Percentiles rank a stretch among this genome's conserved stretches.
Evolutionary conservation across 2,797 vertebrate genomes (phyloP).

Genomic region (Epinephelus coioides): DNA sequence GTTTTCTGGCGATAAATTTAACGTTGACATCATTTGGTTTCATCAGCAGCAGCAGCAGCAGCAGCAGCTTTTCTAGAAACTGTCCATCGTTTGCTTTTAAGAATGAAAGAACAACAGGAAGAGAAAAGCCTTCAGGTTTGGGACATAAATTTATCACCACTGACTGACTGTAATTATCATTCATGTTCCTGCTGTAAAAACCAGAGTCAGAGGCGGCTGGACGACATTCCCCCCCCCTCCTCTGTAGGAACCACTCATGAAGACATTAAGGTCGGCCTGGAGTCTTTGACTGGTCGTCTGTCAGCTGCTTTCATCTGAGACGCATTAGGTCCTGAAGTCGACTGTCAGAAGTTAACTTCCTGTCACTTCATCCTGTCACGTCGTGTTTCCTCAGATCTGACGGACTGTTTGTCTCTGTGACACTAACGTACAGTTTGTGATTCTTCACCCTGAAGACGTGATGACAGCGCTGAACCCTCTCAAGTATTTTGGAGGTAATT

Average conservation of each 20-base stretch:
- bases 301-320: slow-evolving; percentile 17
- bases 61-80: too few relatives aligned
- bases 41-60: too few relatives aligned
- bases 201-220: background rate
- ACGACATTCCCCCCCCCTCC: slow-evolving; percentile 5
- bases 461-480: slow-evolving; percentile 10
- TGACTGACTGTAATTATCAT: too few relatives aligned
- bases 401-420: slow-evolving; percentile 18
- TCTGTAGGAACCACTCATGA: background rate
- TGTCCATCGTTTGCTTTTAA: too few relatives aligned
- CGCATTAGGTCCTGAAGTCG: background rate
- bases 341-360: slow-evolving; percentile 24
- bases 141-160: too few relatives aligned
- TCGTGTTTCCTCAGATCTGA: slow-evolving; percentile 17
- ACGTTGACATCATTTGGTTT: too few relatives aligned
- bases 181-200: too few relatives aligned
- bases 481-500: background rate
- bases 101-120: too few relatives aligned
- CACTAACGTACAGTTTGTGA: slow-evolving; percentile 32
- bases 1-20: too few relatives aligned
- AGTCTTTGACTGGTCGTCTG: background rate
- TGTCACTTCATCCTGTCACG: background rate
- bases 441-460: slow-evolving; percentile 14
- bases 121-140: too few relatives aligned
- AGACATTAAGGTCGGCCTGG: background rate